Evolutionary conservation across 1,140 invertebrate genomes (phyloP).

Genomic region (Oryzaephilus surinamensis): DNA sequence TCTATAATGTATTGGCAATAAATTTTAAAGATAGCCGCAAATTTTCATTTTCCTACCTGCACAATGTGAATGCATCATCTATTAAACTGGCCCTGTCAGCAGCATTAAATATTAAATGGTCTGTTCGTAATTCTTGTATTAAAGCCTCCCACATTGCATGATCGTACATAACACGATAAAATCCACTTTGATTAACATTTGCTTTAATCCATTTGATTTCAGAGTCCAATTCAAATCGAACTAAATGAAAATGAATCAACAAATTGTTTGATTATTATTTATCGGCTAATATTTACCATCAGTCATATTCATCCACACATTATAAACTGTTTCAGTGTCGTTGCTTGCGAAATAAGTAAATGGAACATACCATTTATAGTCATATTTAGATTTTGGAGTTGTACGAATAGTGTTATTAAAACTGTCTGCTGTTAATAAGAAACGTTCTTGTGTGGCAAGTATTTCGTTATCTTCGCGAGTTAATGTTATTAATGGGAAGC

Average conservation of each 20-base stretch:
- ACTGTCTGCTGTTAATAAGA: constrained; percentile 38
- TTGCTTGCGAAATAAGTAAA: constrained; percentile 60
- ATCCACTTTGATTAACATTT: constrained; percentile 77
- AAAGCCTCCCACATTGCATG: constrained; percentile 63
- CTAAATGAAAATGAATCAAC: constrained; percentile 31
- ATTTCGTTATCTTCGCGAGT: constrained; percentile 48
- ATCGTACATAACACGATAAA: constrained; percentile 80
- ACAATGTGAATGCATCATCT: constrained; percentile 67
- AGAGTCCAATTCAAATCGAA: constrained; percentile 51
- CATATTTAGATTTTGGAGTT: constrained; percentile 30
- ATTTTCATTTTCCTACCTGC: constrained; percentile 40
- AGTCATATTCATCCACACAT: constrained; percentile 65
- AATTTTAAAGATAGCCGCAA: background rate
- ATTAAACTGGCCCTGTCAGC: constrained; percentile 64
- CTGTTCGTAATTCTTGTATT: constrained; percentile 53
- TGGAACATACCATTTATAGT: constrained; percentile 68
- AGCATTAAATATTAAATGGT: constrained; percentile 57
- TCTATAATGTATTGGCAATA: constrained; percentile 34
- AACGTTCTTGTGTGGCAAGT: constrained; percentile 48
- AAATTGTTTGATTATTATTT: too few species aligned
- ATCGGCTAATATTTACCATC: constrained; percentile 50
- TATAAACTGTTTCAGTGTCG: constrained; percentile 35
- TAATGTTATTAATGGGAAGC: constrained; percentile 60
- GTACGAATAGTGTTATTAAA: constrained; percentile 28
- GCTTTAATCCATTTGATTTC: constrained; percentile 70